These are phyloP conservation scores for Chionodraco myersi DNA, from an alignment of 2,113 vertebrate genomes.

Conservation along the genomic window DNA sequence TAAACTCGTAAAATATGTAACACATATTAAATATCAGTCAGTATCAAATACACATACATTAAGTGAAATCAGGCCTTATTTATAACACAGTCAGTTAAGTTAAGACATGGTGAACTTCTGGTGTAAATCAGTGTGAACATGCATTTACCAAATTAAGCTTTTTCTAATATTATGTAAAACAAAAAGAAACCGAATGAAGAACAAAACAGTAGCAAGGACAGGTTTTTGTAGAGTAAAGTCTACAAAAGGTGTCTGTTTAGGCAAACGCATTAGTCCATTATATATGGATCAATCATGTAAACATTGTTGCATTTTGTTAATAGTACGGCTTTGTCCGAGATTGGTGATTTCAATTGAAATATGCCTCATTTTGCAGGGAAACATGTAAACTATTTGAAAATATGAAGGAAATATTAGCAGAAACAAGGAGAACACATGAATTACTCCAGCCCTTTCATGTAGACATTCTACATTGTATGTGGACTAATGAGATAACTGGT, in stretches of 20 bases:
- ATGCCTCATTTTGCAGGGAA: background rate
- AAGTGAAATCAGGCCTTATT: background rate
- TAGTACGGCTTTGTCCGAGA: background rate
- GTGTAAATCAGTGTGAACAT: background rate
- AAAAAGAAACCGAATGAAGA: background rate
- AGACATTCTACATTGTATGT: background rate
- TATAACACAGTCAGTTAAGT: conserved; percentile 8
- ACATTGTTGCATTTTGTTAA: conserved; percentile 24
- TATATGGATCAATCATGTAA: conserved; percentile 36
- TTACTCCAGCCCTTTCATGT: background rate
- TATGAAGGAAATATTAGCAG: background rate
- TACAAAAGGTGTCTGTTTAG: conserved; percentile 1
- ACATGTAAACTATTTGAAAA: background rate
- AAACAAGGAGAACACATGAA: background rate
- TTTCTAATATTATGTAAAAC: background rate
- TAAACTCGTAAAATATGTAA: conserved; percentile 5
- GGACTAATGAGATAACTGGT: background rate
- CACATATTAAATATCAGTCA: background rate
- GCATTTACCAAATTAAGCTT: background rate
- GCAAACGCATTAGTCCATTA: background rate
- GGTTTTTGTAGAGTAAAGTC: background rate
- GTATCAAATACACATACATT: conserved; percentile 3
- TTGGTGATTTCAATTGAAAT: background rate
- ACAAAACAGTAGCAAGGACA: conserved; percentile 23
- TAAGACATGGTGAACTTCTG: conserved; percentile 23